Percentiles rank a stretch among this genome's conserved stretches.
These are phyloP conservation scores for Neodon shergylaensis DNA, from an alignment of 2,113 vertebrate species.

Conservation along the genomic window DNA sequence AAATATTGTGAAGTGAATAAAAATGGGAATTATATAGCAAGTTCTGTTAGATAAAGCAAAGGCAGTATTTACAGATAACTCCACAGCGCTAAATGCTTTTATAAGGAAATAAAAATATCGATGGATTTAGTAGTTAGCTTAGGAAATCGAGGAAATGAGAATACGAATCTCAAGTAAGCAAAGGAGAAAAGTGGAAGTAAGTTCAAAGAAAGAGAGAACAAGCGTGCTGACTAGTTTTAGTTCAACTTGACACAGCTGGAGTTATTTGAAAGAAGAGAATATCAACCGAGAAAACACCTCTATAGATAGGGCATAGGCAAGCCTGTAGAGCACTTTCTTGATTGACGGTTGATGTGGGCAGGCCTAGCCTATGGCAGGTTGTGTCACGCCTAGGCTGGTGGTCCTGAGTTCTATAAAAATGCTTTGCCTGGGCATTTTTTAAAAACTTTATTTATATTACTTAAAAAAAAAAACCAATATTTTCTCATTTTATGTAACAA, in stretches of 20 bases:
- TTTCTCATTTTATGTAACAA: too few relatives aligned
- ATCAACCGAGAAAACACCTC: background rate
- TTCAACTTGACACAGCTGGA: background rate
- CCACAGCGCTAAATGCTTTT: background rate
- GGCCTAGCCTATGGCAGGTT: too few relatives aligned
- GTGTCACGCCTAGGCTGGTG: too few relatives aligned
- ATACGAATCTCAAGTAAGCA: background rate
- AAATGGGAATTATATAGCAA: background rate
- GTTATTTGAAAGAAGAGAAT: background rate
- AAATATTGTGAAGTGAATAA: background rate
- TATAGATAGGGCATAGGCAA: background rate
- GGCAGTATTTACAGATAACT: background rate
- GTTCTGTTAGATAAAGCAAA: background rate
- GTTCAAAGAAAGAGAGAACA: background rate
- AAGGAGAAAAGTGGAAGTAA: background rate
- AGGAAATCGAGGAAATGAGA: constrained; percentile 7
- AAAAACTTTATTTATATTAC: too few relatives aligned
- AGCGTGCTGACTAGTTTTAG: background rate
- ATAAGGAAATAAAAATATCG: constrained; percentile 3
- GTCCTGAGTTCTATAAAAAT: too few relatives aligned
- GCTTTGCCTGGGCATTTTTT: too few relatives aligned
- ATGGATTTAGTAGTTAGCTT: background rate
- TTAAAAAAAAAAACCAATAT: too few relatives aligned
- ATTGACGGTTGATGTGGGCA: too few relatives aligned
- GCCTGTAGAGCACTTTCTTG: too few relatives aligned